These are phyloP conservation scores for Taxidea taxus DNA, from an alignment of 2,113 vertebrate species.

Conservation along the genomic window DNA sequence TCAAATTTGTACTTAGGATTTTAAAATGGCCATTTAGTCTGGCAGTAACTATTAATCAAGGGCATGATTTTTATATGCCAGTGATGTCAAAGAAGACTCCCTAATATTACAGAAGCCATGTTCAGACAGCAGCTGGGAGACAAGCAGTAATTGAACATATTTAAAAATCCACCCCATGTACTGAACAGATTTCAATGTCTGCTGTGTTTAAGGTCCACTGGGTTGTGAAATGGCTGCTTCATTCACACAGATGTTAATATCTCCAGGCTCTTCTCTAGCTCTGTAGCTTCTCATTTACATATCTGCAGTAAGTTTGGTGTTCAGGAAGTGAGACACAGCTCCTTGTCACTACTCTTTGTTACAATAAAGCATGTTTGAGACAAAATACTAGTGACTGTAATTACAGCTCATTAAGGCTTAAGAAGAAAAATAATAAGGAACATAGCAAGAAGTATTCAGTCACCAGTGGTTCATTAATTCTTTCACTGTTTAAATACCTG, in stretches of 20 bases:
- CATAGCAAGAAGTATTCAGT: constrained; percentile 76
- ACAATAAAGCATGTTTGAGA: constrained; percentile 74
- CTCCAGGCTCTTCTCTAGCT: constrained; percentile 82
- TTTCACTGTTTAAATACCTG: constrained; percentile 76
- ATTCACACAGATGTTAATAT: constrained; percentile 88
- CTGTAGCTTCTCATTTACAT: constrained; percentile 83
- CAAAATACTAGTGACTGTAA: constrained; percentile 74
- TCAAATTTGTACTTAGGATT: constrained; percentile 48
- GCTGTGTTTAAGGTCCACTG: constrained; percentile 89
- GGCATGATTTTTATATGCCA: constrained; percentile 71
- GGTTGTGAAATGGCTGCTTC: constrained; percentile 86
- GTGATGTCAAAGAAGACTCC: constrained; percentile 75
- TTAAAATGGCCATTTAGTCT: constrained; percentile 70
- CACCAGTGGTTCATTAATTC: constrained; percentile 76
- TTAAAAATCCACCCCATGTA: constrained; percentile 84
- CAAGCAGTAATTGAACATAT: constrained; percentile 84
- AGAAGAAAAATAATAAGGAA: constrained; percentile 82
- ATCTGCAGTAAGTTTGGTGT: constrained; percentile 78
- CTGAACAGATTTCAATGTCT: constrained; percentile 86
- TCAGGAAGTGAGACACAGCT: constrained; percentile 74
- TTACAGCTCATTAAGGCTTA: constrained; percentile 82
- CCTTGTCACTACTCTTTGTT: constrained; percentile 71
- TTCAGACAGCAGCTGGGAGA: constrained; percentile 81
- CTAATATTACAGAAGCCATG: constrained; percentile 74
- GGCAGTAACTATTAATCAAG: constrained; percentile 66